Conservation (phyloP, 2,113 vertebrate species). For the Hydrolagus affinis region DNA sequence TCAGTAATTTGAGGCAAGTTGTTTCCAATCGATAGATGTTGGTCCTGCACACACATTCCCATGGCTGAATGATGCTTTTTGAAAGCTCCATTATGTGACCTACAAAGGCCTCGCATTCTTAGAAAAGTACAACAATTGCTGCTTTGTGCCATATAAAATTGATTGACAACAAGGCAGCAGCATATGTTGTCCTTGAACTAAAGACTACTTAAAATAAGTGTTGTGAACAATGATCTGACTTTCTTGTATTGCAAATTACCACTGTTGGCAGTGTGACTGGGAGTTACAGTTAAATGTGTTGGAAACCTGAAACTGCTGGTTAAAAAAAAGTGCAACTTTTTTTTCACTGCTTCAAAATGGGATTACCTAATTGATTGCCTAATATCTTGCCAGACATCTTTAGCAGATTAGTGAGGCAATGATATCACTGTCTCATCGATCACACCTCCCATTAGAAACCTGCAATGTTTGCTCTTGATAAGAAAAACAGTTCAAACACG, state of each 20-base stretch:
- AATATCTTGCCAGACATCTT: neutral
- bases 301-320: no score
- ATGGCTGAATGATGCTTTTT: neutral
- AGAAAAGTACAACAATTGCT: neutral
- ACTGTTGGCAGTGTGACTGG: no score
- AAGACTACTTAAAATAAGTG: neutral
- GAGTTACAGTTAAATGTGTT: no score
- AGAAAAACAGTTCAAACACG: neutral
- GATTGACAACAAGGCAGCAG: neutral
- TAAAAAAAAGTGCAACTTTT: no score
- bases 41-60: no score
- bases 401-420: slow-evolving; percentile 13
- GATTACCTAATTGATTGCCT: neutral
- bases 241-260: neutral
- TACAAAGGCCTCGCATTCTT: no score
- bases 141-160: neutral
- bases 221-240: neutral
- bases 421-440: neutral
- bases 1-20: neutral
- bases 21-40: neutral
- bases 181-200: neutral
- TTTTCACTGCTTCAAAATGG: neutral
- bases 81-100: neutral
- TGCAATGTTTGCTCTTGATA: neutral
- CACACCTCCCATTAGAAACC: neutral